Percentiles rank a stretch among this genome's conserved stretches.
Conservation (phyloP, 2,888 invertebrate species). For the Leptopilina drosophilae region DNA sequence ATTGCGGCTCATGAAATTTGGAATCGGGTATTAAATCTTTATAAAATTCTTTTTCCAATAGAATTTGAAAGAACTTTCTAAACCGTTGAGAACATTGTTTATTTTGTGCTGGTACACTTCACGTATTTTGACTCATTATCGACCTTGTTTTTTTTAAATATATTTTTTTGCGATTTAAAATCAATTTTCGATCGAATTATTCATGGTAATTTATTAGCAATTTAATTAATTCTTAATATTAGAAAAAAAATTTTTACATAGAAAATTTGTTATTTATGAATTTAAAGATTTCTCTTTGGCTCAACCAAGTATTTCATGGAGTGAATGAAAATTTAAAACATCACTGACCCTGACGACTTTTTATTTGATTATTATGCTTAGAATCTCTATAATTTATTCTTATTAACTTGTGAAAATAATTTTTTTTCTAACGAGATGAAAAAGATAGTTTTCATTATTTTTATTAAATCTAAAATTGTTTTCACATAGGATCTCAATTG, state of each 20-base stretch:
- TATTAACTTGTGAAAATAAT: not conserved
- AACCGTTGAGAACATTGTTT: no score
- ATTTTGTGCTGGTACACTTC: no score
- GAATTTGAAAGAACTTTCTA: no score
- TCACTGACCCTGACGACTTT: not conserved
- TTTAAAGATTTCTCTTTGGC: not conserved
- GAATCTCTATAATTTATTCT: not conserved
- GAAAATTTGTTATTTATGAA: not conserved
- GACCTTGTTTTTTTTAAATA: no score
- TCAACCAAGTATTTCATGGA: not conserved
- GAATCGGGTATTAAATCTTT: no score
- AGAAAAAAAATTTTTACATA: not conserved
- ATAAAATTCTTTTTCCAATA: no score
- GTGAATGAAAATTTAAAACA: not conserved
- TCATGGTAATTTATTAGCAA: not conserved
- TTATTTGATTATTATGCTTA: slow-evolving; percentile 6
- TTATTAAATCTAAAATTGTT: not conserved
- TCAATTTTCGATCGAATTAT: no score
- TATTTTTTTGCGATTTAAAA: no score
- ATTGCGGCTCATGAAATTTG: no score
- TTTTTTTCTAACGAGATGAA: not conserved
- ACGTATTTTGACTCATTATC: no score
- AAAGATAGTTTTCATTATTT: not conserved
- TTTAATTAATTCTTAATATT: not conserved
- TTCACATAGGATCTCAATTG: not conserved